A percentile compares a stretch with the other conserved stretches of the same genome.
Evolutionary conservation across 1,140 invertebrate genomes (phyloP).

Genomic region (Penaeus japonicus): DNA sequence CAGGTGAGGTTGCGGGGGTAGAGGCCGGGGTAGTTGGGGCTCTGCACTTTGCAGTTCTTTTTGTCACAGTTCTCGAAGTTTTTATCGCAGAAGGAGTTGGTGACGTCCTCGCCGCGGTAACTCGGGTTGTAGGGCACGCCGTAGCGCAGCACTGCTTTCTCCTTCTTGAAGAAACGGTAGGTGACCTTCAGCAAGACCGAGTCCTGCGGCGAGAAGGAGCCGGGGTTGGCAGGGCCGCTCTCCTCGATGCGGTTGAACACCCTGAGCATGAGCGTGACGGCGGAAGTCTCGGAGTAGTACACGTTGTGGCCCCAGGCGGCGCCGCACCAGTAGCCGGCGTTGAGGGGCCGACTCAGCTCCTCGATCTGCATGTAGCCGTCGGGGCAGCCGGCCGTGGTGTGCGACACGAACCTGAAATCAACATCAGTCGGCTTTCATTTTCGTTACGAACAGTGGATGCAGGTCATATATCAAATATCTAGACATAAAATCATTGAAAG

Average conservation of each 20-base stretch:
- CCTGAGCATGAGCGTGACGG: slow-evolving; percentile 77
- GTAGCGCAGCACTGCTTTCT: slow-evolving; percentile 78
- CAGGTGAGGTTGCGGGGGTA: slow-evolving; percentile 86
- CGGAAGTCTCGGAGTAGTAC: slow-evolving; percentile 82
- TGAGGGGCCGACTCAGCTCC: slow-evolving; percentile 75
- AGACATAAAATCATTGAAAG: no score
- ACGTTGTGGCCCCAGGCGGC: slow-evolving; percentile 85
- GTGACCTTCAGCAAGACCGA: slow-evolving; percentile 73
- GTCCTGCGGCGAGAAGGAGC: slow-evolving; percentile 41
- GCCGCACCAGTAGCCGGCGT: slow-evolving; percentile 83
- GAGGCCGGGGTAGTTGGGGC: slow-evolving; percentile 85
- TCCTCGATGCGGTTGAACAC: slow-evolving; percentile 72
- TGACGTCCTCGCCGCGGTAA: slow-evolving; percentile 81
- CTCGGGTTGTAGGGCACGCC: slow-evolving; percentile 68
- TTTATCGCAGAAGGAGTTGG: slow-evolving; percentile 84
- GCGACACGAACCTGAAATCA: slow-evolving; percentile 50
- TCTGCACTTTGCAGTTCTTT: slow-evolving; percentile 84
- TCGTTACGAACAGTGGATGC: no score
- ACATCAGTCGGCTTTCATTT: no score
- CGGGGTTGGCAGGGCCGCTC: slow-evolving; percentile 60
- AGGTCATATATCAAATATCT: no score
- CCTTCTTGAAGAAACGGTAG: slow-evolving; percentile 79
- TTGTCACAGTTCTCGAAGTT: slow-evolving; percentile 89
- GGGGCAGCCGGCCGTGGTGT: slow-evolving; percentile 55
- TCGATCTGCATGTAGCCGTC: slow-evolving; percentile 80